phyloP scores from a whole-genome alignment of 2,888 invertebrate genomes.

The Melanchra persicariae region DNA sequence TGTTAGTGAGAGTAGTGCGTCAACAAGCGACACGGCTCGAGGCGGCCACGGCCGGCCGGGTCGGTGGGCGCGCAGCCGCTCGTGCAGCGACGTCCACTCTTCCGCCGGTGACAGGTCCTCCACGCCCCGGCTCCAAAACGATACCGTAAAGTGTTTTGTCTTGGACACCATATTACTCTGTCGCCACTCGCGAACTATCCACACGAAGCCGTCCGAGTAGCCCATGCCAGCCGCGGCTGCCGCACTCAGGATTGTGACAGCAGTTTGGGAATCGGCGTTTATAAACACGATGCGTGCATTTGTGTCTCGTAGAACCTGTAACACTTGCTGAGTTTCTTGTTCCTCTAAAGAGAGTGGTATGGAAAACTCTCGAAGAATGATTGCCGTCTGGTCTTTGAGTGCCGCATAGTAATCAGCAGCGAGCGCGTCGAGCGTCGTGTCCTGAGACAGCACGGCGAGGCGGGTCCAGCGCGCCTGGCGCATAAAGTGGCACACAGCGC shows the following conservation, averaged over 20 bases:
- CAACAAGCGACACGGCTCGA: slow-evolving; percentile 46
- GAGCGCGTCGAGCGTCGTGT: background rate
- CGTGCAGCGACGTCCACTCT: background rate
- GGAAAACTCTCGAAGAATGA: background rate
- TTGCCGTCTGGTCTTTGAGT: background rate
- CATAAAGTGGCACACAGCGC: slow-evolving; percentile 27
- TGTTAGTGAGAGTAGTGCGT: slow-evolving; percentile 64
- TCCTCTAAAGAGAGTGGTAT: background rate
- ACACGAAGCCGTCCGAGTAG: slow-evolving; percentile 69
- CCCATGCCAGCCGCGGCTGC: slow-evolving; percentile 84
- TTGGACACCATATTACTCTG: slow-evolving; percentile 21
- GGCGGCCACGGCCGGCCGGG: slow-evolving; percentile 12
- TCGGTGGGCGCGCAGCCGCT: background rate
- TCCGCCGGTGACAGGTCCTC: slow-evolving; percentile 3
- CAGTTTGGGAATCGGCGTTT: slow-evolving; percentile 92
- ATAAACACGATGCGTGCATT: slow-evolving; percentile 95
- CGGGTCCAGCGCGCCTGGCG: slow-evolving; percentile 31
- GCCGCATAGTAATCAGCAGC: slow-evolving; percentile 15
- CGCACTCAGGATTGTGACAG: slow-evolving; percentile 93
- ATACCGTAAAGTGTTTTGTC: slow-evolving; percentile 63
- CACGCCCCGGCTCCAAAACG: slow-evolving; percentile 62
- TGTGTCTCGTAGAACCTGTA: slow-evolving; percentile 50
- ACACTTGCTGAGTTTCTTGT: background rate
- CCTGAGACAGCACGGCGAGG: slow-evolving; percentile 42
- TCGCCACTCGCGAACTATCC: slow-evolving; percentile 77